Base-by-base conservation (phyloP, 1,140 invertebrate species). In the Ceratosolen fusciceps region DNA sequence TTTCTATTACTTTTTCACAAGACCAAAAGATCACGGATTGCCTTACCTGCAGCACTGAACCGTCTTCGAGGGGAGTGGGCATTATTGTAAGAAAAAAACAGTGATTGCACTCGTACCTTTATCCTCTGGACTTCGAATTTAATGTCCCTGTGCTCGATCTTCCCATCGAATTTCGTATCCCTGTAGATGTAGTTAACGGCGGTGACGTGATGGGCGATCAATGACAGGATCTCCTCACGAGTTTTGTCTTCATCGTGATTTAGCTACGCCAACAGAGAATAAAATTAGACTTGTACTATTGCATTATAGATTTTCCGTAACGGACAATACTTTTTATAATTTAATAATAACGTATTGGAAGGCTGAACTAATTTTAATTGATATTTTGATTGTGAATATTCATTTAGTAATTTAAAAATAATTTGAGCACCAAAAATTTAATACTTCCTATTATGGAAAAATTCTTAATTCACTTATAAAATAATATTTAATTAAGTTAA, bases 101-200 rank as follows among this genome's bases (percentile, higher is more conserved):
- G 2, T 0, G 2, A 65, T 65, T 37, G 4, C 14, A 21, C 4
- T 54, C 8, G 14, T 91, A 98, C 96, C 92, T 97, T 98, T 83
- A 98, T 98, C 89, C 97, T 93, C 88, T 98, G 98, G 76, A 99
- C 98, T 92, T 98, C 97, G 93, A 99, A 99, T 91, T 98, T 96
- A 83, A 99, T 97, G 84, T 98, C 98, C 74, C 95, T 93, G 91
- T 99, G 96, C 84, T 96, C 94, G 78, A 93, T 92, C 83, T 93
- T 92, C 34, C 96, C 96, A 89, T 96, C 95, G 90, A 99, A 99
- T 87, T 95, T 95, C 49, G 98, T 99, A 88, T 96, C 95, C 83
- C 96, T 93, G 90, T 99, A 99, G 88, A 99, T 99, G 87, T 96
- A 96, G 92, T 99, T 99, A 82, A 99, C 97, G 74, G 98, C 98